Conservation (phyloP, 2,113 vertebrate genomes). For the Rhinolophus sinicus region DNA sequence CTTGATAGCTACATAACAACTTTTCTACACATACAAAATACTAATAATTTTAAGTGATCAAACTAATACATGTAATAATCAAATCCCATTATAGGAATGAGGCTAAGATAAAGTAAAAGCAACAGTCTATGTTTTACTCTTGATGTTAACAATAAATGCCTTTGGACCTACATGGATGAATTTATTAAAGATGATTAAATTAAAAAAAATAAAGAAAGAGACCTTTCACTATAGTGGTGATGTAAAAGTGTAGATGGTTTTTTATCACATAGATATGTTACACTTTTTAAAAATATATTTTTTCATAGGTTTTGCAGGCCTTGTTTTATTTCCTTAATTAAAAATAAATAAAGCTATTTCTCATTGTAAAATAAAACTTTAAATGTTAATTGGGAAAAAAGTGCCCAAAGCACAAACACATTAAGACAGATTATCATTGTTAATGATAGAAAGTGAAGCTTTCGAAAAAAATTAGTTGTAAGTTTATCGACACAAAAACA, state of each 20-base stretch:
- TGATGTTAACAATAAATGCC: not conserved
- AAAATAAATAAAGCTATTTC: not conserved
- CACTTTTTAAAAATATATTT: not conserved
- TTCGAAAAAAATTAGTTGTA: conserved; percentile 30
- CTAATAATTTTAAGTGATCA: conserved; percentile 25
- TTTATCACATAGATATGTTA: not conserved
- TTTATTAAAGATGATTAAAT: not conserved
- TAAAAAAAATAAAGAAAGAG: not conserved
- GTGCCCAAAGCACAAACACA: not conserved
- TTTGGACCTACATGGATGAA: not conserved
- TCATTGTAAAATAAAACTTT: conserved; percentile 33
- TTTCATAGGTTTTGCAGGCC: not conserved
- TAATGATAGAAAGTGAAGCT: conserved; percentile 20
- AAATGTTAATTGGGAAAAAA: conserved; percentile 41
- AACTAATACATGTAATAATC: conserved; percentile 31
- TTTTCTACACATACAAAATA: conserved; percentile 30
- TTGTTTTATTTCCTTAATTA: conserved; percentile 27
- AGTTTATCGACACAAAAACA: conserved; percentile 26
- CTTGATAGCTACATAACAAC: not conserved
- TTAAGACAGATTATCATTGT: not conserved
- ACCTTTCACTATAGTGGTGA: not conserved
- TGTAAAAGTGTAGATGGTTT: not conserved
- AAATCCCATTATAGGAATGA: not conserved
- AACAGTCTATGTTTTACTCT: not conserved
- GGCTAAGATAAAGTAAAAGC: not conserved